phyloP scores from a whole-genome alignment of 2,888 invertebrate genomes.

The Baccha elongata region DNA sequence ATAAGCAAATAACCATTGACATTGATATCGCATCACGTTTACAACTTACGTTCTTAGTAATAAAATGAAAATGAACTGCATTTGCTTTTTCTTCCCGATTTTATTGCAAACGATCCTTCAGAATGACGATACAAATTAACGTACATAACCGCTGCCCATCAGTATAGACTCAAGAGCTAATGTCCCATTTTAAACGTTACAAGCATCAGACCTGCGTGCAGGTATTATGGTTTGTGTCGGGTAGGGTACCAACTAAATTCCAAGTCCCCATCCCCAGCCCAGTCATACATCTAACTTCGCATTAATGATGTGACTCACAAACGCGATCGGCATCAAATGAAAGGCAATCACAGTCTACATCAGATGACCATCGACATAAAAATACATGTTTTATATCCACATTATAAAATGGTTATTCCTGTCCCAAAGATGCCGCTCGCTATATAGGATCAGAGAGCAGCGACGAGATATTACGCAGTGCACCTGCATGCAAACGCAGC shows the following conservation, averaged over 20 bases:
- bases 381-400: conserved; percentile 75
- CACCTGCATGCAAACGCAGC: conserved; percentile 70
- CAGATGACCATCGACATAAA: conserved; percentile 74
- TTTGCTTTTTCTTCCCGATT: conserved; percentile 45
- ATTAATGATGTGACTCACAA: conserved; percentile 72
- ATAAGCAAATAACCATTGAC: conserved; percentile 28
- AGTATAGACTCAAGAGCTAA: conserved; percentile 52
- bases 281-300: conserved; percentile 49
- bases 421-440: conserved; percentile 69
- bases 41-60: conserved; percentile 10
- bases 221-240: conserved; percentile 17
- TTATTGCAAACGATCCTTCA: conserved; percentile 55
- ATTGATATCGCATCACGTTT: conserved; percentile 41
- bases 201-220: conserved; percentile 46
- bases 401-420: conserved; percentile 73
- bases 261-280: background rate
- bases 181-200: conserved; percentile 68
- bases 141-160: conserved; percentile 24
- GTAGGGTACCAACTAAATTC: conserved; percentile 13
- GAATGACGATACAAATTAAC: conserved; percentile 58
- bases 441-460: conserved; percentile 39
- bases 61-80: conserved; percentile 47
- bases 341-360: conserved; percentile 70
- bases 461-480: conserved; percentile 35
- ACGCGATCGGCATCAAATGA: conserved; percentile 72